Percentiles rank a stretch among this genome's conserved stretches.
Evolutionary conservation across 2,113 vertebrate genomes (phyloP).

Genomic region (Charadrius vociferus): DNA sequence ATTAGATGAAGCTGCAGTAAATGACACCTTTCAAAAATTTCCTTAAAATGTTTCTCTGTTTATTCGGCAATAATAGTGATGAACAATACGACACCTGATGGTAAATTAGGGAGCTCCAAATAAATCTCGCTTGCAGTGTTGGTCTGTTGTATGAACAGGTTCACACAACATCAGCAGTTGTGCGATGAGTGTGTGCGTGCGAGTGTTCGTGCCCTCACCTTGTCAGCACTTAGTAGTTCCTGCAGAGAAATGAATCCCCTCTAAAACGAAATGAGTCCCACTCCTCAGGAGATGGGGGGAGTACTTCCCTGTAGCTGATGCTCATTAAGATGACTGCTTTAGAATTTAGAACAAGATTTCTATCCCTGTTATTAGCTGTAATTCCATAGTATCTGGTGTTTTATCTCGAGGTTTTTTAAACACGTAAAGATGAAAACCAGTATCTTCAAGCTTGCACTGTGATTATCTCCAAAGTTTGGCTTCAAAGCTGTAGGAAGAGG

Average conservation of each 20-base stretch:
- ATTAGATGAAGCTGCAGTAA: not conserved
- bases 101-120: not conserved
- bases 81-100: too few species aligned
- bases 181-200: too few species aligned
- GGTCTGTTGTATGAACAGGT: not conserved
- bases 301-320: not conserved
- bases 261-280: too few species aligned
- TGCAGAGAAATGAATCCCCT: not conserved
- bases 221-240: too few species aligned
- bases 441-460: not conserved
- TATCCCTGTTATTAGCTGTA: not conserved
- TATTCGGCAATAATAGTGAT: not conserved
- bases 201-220: accelerated
- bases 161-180: accelerated
- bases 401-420: not conserved
- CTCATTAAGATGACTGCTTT: accelerated
- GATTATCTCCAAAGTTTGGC: not conserved
- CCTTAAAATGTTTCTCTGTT: not conserved
- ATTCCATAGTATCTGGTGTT: not conserved
- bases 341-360: not conserved
- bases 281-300: not conserved
- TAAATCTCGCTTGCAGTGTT: accelerated
- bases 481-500: not conserved
- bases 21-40: not conserved
- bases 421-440: not conserved